A percentile compares a stretch with the other conserved stretches of the same genome.
These are phyloP conservation scores for Sciaenops ocellatus DNA, from an alignment of 2,797 vertebrate species.

Conservation along the genomic window DNA sequence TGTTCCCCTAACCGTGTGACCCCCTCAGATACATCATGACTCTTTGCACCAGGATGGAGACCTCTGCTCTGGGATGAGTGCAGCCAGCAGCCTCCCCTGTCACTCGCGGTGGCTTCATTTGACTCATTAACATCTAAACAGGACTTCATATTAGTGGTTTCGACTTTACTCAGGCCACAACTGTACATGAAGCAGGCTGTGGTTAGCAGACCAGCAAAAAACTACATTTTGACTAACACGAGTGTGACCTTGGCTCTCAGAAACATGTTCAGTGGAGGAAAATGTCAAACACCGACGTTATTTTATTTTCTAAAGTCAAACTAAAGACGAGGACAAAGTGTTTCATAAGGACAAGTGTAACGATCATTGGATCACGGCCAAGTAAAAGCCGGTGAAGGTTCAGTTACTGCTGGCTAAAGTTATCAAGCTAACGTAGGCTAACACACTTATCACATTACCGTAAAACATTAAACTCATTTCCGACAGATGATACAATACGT, in stretches of 20 bases:
- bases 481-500: rapidly evolving
- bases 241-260: constrained; percentile 56
- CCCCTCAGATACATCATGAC: neutral
- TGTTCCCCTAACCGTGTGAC: neutral
- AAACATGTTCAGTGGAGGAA: neutral
- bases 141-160: rapidly evolving
- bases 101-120: neutral
- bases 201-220: neutral
- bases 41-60: neutral
- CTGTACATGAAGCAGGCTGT: rapidly evolving
- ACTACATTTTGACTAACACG: neutral
- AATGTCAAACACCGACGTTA: neutral
- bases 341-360: neutral
- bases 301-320: rapidly evolving
- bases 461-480: rapidly evolving
- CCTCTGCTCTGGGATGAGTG: neutral
- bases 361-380: rapidly evolving
- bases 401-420: neutral
- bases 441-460: neutral
- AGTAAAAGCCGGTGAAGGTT: neutral
- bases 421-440: constrained; percentile 33
- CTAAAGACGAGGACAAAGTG: neutral
- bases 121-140: neutral
- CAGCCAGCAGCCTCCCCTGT: neutral
- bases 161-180: rapidly evolving